phyloP scores from a whole-genome alignment of 1,140 invertebrate species.

The Globodera rostochiensis region DNA sequence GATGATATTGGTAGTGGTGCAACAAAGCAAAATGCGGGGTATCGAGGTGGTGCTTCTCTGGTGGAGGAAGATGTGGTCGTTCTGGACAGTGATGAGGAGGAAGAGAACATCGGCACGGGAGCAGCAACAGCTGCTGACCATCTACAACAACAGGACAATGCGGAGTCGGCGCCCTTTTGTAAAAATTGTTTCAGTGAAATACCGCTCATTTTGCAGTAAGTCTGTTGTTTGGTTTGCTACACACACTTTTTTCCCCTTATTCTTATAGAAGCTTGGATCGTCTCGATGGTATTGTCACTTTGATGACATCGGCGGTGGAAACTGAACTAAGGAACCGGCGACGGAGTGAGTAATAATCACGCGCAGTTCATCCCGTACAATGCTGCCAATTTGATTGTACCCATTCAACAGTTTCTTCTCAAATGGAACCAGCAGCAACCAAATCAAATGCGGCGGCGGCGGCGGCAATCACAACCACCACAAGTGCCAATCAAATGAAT shows the following conservation, averaged over 20 bases:
- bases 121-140: neutral
- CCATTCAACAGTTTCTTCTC: too few species aligned
- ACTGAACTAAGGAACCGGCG: neutral
- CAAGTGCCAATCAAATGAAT: too few species aligned
- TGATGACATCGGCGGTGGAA: constrained; percentile 12
- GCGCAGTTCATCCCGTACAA: too few species aligned
- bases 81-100: neutral
- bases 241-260: neutral
- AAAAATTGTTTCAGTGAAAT: constrained; percentile 29
- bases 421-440: too few species aligned
- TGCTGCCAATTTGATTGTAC: too few species aligned
- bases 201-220: constrained; percentile 21
- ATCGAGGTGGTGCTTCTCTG: neutral
- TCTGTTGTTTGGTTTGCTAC: neutral
- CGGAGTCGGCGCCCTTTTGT: constrained; percentile 22
- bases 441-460: too few species aligned
- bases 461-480: too few species aligned
- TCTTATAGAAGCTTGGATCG: constrained; percentile 26
- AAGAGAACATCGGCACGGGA: neutral
- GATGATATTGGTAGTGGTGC: neutral
- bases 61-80: too few species aligned
- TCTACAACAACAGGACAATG: neutral
- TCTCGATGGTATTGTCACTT: constrained; percentile 13
- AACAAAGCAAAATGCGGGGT: neutral
- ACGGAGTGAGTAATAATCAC: too few species aligned